These are phyloP conservation scores for Tetranychus truncatus DNA, from an alignment of 2,888 invertebrate genomes.

Conservation along the genomic window DNA sequence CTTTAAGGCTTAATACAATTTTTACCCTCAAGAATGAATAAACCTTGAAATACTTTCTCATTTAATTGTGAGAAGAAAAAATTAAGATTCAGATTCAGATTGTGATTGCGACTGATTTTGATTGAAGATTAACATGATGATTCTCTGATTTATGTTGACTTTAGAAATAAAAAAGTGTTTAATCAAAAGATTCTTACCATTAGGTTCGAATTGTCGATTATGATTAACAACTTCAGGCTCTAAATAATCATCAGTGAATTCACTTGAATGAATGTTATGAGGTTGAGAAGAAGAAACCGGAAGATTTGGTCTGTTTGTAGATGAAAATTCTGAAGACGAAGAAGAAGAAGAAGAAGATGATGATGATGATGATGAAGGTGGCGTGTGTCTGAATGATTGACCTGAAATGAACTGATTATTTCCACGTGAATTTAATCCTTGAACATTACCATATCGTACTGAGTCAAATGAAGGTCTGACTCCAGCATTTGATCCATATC, in stretches of 20 bases:
- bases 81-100: not conserved
- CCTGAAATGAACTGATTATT: not conserved
- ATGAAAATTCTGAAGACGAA: not conserved
- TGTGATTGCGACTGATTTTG: too few species aligned
- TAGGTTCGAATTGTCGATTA: not conserved
- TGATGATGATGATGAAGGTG: not conserved
- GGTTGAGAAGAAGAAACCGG: slow-evolving; percentile 1
- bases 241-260: not conserved
- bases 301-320: not conserved
- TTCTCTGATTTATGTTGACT: not conserved
- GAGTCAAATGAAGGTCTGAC: slow-evolving; percentile 10
- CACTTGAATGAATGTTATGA: not conserved
- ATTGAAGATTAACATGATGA: not conserved
- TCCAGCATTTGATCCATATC: slow-evolving; percentile 18
- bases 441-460: not conserved
- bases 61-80: not conserved
- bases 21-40: not conserved
- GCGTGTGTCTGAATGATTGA: slow-evolving; percentile 11
- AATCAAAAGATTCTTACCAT: not conserved
- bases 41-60: not conserved
- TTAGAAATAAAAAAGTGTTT: not conserved
- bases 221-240: not conserved
- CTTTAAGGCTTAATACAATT: too few species aligned
- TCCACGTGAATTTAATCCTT: not conserved
- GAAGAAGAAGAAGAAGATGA: not conserved